Evolutionary conservation across 2,113 vertebrate species (phyloP).

Genomic region (Micronisus gabar): DNA sequence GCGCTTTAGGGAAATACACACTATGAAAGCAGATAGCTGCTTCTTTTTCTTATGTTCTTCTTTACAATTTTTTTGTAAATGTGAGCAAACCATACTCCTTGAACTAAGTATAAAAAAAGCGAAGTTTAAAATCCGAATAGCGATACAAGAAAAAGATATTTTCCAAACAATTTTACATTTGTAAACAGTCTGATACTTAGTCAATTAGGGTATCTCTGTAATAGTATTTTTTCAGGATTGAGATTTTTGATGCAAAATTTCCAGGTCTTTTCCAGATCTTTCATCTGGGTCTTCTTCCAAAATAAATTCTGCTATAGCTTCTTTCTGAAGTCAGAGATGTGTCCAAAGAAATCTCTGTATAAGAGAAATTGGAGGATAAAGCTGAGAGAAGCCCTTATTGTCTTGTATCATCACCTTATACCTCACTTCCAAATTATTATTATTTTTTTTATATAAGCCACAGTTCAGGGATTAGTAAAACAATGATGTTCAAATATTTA

Average conservation of each 20-base stretch:
- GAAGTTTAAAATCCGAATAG: not conserved
- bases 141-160: not conserved
- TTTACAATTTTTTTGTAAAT: not conserved
- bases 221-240: not conserved
- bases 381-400: not conserved
- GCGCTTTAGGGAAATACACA: not conserved
- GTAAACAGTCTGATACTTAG: not conserved
- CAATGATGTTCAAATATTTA: not conserved
- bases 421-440: not conserved
- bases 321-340: not conserved
- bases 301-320: not conserved
- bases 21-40: not conserved
- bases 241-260: not conserved
- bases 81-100: not conserved
- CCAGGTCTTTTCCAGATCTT: not conserved
- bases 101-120: not conserved
- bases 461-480: not conserved
- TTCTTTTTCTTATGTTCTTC: not conserved
- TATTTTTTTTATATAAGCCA: not conserved
- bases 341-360: not conserved
- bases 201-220: not conserved
- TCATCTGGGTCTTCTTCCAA: not conserved
- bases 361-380: not conserved
- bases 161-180: not conserved
- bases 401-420: not conserved